Evolutionary conservation across 2,113 vertebrate genomes (phyloP).

Genomic region (Lutjanus erythropterus): DNA sequence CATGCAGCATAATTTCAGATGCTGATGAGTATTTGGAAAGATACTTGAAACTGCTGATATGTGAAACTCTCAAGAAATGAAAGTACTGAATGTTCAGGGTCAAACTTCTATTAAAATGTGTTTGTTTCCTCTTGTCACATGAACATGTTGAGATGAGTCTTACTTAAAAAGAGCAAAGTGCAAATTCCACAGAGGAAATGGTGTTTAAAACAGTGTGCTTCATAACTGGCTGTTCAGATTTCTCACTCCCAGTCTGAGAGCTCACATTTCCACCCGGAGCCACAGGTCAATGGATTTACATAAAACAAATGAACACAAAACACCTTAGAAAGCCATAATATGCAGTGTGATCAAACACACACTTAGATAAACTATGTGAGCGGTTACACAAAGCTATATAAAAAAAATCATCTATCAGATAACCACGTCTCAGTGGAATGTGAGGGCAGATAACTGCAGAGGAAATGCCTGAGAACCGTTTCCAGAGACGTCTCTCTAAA

Average conservation of each 20-base stretch:
- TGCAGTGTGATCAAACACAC: slow-evolving; percentile 15
- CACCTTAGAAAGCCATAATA: slow-evolving; percentile 19
- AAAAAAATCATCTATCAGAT: slow-evolving; percentile 78
- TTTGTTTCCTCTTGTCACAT: background rate
- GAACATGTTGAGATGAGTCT: slow-evolving; percentile 10
- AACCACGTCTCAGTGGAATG: slow-evolving; percentile 71
- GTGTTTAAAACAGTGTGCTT: slow-evolving; percentile 9
- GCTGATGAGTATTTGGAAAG: slow-evolving; percentile 44
- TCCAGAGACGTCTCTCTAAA: slow-evolving; percentile 49
- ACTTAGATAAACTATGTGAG: slow-evolving; percentile 14
- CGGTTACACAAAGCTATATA: slow-evolving; percentile 21
- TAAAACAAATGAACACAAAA: slow-evolving; percentile 39
- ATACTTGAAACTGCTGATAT: slow-evolving; percentile 23
- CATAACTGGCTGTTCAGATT: slow-evolving; percentile 24
- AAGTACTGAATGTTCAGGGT: slow-evolving; percentile 4
- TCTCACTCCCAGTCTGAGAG: slow-evolving; percentile 13
- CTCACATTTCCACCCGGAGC: background rate
- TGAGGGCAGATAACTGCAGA: slow-evolving; percentile 75
- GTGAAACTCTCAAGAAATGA: slow-evolving; percentile 1
- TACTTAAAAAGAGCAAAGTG: slow-evolving; percentile 15
- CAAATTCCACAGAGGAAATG: slow-evolving; percentile 27
- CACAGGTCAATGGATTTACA: slow-evolving; percentile 41
- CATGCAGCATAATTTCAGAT: slow-evolving; percentile 49
- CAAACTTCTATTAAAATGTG: background rate
- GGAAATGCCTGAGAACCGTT: slow-evolving; percentile 81